Conservation (phyloP, 2,113 vertebrate genomes). For the Casuarius casuarius region DNA sequence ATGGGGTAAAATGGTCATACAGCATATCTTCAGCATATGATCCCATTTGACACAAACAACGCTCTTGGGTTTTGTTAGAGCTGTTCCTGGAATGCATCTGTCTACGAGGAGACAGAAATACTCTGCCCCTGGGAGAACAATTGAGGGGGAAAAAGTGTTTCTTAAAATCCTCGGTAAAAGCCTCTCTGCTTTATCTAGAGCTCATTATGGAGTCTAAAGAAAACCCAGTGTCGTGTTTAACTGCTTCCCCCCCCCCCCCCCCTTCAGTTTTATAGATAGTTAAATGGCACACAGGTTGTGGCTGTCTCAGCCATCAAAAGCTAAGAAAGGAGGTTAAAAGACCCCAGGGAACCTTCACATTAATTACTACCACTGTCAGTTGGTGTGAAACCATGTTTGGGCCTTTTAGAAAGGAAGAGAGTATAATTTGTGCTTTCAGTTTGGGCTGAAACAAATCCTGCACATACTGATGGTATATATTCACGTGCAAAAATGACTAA, state of each 20-base stretch:
- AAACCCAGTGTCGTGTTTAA: conserved; percentile 37
- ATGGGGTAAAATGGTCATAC: not conserved
- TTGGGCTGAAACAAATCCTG: conserved; percentile 7
- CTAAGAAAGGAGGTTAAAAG: conserved; percentile 66
- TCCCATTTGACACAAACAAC: not conserved
- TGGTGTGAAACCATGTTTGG: conserved; percentile 49
- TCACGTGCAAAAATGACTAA: not conserved
- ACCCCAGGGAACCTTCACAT: conserved; percentile 47
- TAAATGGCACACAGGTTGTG: conserved; percentile 55
- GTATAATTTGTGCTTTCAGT: conserved; percentile 38
- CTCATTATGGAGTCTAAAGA: conserved; percentile 64
- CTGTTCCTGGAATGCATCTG: conserved; percentile 24
- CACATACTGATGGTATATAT: not conserved
- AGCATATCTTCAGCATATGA: not conserved
- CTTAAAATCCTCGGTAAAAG: conserved; percentile 40
- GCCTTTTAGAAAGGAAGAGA: conserved; percentile 11
- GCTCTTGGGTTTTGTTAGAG: conserved; percentile 41
- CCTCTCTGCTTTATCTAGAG: conserved; percentile 42
- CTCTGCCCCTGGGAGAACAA: conserved; percentile 23
- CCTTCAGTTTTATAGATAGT: conserved; percentile 44
- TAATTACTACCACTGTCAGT: conserved; percentile 59
- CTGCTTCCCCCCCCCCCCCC: not conserved
- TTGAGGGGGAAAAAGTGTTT: not conserved
- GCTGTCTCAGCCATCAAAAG: conserved; percentile 54
- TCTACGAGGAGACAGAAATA: not conserved